Conservation (phyloP, 30 jellyfish, hydroid and myxozoan genomes). For the Aurelia sp. region DNA sequence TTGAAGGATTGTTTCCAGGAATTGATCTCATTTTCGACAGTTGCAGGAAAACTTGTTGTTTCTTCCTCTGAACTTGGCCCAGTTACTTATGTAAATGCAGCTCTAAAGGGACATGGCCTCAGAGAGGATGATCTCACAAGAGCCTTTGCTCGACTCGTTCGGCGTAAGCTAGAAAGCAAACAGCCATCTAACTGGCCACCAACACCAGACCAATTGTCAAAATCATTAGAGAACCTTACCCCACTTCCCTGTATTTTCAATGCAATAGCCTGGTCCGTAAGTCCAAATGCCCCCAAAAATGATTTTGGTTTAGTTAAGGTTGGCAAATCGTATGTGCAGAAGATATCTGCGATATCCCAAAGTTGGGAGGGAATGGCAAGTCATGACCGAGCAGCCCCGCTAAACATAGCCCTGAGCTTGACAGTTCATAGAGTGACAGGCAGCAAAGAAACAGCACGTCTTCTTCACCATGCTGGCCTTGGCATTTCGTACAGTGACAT, state of each 20-base stretch:
- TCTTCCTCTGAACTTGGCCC: too few relatives aligned
- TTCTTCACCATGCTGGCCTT: too few relatives aligned
- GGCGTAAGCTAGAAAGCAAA: conserved; percentile 53
- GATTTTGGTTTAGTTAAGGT: conserved; percentile 46
- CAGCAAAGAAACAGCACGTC: conserved; percentile 52
- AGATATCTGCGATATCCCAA: conserved; percentile 52
- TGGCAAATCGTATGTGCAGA: conserved; percentile 44
- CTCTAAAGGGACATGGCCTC: too few relatives aligned
- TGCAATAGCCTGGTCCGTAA: conserved; percentile 57
- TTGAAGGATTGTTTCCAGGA: too few relatives aligned
- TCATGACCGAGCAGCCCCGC: conserved; percentile 39
- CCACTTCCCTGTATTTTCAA: conserved; percentile 57
- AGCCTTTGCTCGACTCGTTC: conserved; percentile 50
- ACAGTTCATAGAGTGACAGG: conserved; percentile 39
- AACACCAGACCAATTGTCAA: conserved; percentile 40
- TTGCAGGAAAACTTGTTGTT: too few relatives aligned
- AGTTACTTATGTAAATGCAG: too few relatives aligned
- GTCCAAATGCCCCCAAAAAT: conserved; percentile 18
- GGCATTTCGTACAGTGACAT: too few relatives aligned
- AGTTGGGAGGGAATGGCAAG: conserved; percentile 49
- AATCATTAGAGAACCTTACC: conserved; percentile 41
- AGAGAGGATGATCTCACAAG: too few relatives aligned
- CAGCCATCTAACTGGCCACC: conserved; percentile 47
- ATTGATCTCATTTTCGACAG: too few relatives aligned
- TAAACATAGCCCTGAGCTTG: conserved; percentile 42